phyloP scores from a whole-genome alignment of 2,888 invertebrate genomes.

The Heteromurus nitidus region DNA sequence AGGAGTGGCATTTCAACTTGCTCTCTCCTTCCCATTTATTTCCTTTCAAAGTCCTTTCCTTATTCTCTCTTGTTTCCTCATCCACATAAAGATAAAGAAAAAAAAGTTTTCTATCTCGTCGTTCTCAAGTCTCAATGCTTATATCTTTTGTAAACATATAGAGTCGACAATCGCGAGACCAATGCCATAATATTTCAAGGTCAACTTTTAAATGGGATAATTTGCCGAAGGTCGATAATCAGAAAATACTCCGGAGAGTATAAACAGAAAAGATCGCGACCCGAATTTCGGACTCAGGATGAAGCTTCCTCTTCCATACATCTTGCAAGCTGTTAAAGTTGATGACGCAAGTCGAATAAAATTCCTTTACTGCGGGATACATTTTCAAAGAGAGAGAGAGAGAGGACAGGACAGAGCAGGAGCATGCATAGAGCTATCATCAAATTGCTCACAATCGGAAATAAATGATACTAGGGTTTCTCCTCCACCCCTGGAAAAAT shows the following conservation, averaged over 20 bases:
- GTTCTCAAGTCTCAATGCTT: too few relatives aligned
- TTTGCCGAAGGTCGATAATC: constrained; percentile 14
- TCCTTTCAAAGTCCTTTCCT: too few relatives aligned
- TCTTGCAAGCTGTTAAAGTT: neutral
- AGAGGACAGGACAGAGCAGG: too few relatives aligned
- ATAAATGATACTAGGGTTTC: neutral
- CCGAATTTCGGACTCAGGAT: neutral
- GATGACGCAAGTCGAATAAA: constrained; percentile 5
- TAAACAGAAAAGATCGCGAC: too few relatives aligned
- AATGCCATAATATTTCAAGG: constrained; percentile 5
- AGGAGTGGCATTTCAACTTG: neutral
- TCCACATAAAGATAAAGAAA: too few relatives aligned
- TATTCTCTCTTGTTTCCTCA: too few relatives aligned
- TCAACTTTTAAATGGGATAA: neutral
- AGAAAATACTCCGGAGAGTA: neutral
- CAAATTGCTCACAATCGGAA: constrained; percentile 4
- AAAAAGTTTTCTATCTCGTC: too few relatives aligned
- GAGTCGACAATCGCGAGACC: neutral
- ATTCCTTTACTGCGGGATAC: neutral
- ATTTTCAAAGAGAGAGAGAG: too few relatives aligned
- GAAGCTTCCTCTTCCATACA: neutral
- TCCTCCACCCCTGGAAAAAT: neutral
- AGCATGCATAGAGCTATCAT: too few relatives aligned
- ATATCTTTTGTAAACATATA: too few relatives aligned
- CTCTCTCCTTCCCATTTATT: too few relatives aligned